Percentiles rank a stretch among this genome's conserved stretches.
phyloP scores from a whole-genome alignment of 2,797 vertebrate genomes.

The Percopsis omiscomaycus region DNA sequence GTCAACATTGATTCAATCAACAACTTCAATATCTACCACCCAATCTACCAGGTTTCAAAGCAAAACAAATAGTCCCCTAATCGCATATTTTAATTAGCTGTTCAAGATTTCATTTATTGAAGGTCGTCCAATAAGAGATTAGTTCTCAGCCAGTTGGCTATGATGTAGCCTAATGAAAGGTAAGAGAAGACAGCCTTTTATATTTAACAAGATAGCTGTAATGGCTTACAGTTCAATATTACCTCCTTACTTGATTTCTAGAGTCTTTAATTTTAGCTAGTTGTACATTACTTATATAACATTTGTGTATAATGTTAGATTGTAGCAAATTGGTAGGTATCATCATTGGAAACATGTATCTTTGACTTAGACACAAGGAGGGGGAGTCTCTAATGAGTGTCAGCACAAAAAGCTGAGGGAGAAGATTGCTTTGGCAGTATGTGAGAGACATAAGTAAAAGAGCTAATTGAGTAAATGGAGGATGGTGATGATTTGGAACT shows the following conservation, averaged over 20 bases:
- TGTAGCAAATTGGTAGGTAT: no score
- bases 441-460: no score
- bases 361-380: no score
- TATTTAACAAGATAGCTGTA: constrained; percentile 59
- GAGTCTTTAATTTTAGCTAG: no score
- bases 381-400: no score
- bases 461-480: no score
- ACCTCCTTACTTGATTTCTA: background rate
- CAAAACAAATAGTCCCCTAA: constrained; percentile 52
- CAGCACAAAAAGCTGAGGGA: no score
- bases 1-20: constrained; percentile 67
- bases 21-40: constrained; percentile 60
- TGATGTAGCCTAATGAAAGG: constrained; percentile 45
- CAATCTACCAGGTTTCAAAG: constrained; percentile 54
- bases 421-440: no score
- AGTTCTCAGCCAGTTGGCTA: constrained; percentile 57
- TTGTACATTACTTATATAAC: no score
- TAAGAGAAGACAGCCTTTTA: constrained; percentile 41
- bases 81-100: constrained; percentile 71
- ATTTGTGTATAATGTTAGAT: no score
- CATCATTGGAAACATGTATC: no score
- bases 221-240: constrained; percentile 20
- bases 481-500: no score
- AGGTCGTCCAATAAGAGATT: constrained; percentile 68
- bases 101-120: constrained; percentile 73